A percentile compares a stretch with the other conserved stretches of the same genome.
Conservation (phyloP, 2,113 vertebrate genomes). For the Sander vitreus region DNA sequence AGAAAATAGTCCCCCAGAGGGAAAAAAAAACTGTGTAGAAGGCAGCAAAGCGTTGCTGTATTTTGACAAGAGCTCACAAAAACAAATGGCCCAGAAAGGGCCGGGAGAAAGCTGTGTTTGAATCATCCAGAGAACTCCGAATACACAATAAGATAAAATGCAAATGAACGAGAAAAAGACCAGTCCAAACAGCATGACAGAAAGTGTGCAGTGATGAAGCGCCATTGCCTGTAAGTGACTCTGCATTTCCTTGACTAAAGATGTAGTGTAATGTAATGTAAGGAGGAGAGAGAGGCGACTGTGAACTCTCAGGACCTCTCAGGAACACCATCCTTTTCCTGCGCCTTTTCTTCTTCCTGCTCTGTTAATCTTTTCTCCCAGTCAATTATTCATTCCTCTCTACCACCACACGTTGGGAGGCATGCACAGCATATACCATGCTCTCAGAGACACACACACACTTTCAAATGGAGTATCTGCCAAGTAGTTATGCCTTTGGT, state of each 20-base stretch:
- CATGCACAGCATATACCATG: slow-evolving; percentile 21
- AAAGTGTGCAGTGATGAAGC: slow-evolving; percentile 9
- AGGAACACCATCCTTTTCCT: slow-evolving; percentile 65
- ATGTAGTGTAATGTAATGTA: neutral
- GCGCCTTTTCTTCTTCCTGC: slow-evolving; percentile 20
- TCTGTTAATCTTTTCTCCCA: slow-evolving; percentile 47
- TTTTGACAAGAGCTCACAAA: slow-evolving; percentile 58
- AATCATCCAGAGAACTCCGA: neutral
- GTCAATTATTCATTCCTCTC: slow-evolving; percentile 78
- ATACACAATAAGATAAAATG: slow-evolving; percentile 31
- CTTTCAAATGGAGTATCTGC: slow-evolving; percentile 34
- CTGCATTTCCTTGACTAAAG: neutral
- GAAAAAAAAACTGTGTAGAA: slow-evolving; percentile 22
- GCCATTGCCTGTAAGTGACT: neutral
- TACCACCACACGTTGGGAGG: slow-evolving; percentile 52
- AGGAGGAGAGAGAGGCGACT: neutral
- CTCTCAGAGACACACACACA: slow-evolving; percentile 29
- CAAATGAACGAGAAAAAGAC: slow-evolving; percentile 2
- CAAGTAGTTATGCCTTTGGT: slow-evolving; percentile 18
- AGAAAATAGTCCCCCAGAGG: slow-evolving; percentile 8
- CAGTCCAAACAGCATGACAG: slow-evolving; percentile 2
- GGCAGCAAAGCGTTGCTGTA: slow-evolving; percentile 39
- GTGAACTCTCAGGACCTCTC: slow-evolving; percentile 37
- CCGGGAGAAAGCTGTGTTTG: slow-evolving; percentile 26
- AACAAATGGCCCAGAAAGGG: slow-evolving; percentile 53